These are phyloP conservation scores for Orthochromis indermauri DNA, from an alignment of 2,113 vertebrate genomes.

Conservation along the genomic window DNA sequence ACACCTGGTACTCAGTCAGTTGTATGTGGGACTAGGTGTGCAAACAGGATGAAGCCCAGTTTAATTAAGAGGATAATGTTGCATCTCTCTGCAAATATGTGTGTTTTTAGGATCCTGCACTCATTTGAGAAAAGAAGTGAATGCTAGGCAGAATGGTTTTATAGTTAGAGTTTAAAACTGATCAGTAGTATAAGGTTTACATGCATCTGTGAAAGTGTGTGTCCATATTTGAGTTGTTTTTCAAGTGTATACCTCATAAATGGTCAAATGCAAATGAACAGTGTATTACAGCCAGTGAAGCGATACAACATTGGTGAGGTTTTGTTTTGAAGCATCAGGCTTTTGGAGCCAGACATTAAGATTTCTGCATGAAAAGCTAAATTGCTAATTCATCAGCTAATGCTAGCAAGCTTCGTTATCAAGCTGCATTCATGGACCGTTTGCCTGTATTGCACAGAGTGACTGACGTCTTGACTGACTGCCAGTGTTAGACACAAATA, in stretches of 20 bases:
- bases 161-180: not conserved
- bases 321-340: not conserved
- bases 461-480: not conserved
- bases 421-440: not conserved
- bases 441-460: not conserved
- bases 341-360: not conserved
- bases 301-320: not conserved
- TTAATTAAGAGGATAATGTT: conserved; percentile 60
- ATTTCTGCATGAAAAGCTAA: not conserved
- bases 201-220: not conserved
- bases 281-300: not conserved
- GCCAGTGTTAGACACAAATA: not conserved
- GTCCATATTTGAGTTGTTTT: not conserved
- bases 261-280: not conserved
- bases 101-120: conserved; percentile 11
- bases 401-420: not conserved
- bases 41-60: conserved; percentile 37
- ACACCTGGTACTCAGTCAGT: conserved; percentile 2
- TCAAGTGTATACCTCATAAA: not conserved
- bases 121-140: conserved; percentile 12
- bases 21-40: not conserved
- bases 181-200: not conserved
- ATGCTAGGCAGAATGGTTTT: not conserved
- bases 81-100: conserved; percentile 46
- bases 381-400: not conserved